phyloP scores from a whole-genome alignment of 2,797 vertebrate genomes.

The Perodicticus potto region DNA sequence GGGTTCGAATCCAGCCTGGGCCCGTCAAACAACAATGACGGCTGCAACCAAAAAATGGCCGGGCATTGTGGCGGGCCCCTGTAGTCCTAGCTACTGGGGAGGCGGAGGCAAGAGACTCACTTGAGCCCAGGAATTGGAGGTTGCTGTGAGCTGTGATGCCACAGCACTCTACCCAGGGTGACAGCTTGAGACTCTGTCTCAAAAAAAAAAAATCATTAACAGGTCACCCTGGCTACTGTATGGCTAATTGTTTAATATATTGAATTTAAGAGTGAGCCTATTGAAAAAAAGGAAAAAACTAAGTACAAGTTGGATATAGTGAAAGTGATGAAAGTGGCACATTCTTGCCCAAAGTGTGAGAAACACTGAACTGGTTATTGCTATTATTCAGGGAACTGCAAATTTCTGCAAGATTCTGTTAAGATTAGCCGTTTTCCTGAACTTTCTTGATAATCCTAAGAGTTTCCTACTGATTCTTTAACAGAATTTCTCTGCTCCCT shows the following conservation, averaged over 20 bases:
- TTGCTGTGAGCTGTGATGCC: too few relatives aligned
- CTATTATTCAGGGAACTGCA: not conserved
- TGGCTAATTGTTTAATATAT: not conserved
- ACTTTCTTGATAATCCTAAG: not conserved
- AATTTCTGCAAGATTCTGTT: not conserved
- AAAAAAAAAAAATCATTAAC: not conserved
- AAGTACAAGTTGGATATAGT: not conserved
- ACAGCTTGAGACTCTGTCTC: too few relatives aligned
- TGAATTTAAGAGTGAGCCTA: not conserved
- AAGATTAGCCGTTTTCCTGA: not conserved
- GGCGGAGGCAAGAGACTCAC: too few relatives aligned
- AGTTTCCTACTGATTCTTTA: not conserved
- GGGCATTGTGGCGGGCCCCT: too few relatives aligned
- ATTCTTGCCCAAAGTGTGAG: not conserved
- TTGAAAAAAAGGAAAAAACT: not conserved
- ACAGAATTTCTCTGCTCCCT: not conserved
- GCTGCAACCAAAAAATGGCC: too few relatives aligned
- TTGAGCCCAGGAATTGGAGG: too few relatives aligned
- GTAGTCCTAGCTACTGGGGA: too few relatives aligned
- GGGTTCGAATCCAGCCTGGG: too few relatives aligned
- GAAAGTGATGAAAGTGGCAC: not conserved
- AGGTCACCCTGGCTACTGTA: not conserved
- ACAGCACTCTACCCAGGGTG: too few relatives aligned
- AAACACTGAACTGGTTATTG: not conserved
- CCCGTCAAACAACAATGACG: too few relatives aligned